Conservation (phyloP, 1,140 invertebrate genomes). For the Eumaeus atala region DNA sequence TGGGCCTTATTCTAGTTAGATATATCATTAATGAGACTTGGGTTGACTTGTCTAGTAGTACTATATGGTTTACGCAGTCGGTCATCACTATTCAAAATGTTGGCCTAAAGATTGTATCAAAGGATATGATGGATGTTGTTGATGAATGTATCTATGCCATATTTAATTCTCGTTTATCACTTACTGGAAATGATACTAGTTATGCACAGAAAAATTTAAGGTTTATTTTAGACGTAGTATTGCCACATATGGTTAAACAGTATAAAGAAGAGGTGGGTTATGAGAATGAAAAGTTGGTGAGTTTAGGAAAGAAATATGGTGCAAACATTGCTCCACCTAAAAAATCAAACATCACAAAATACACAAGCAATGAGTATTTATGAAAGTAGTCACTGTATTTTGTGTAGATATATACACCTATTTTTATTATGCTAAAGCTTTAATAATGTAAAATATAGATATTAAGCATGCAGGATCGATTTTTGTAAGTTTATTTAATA, state of each 20-base stretch:
- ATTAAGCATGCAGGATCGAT: constrained; percentile 65
- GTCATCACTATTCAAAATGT: constrained; percentile 66
- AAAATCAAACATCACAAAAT: constrained; percentile 71
- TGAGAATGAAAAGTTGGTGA: constrained; percentile 67
- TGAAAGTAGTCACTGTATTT: constrained; percentile 50
- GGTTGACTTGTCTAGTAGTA: constrained; percentile 72
- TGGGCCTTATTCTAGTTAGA: constrained; percentile 71
- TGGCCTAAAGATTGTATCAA: constrained; percentile 66
- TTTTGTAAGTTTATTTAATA: constrained; percentile 68
- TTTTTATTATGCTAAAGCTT: constrained; percentile 71
- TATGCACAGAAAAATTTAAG: constrained; percentile 71
- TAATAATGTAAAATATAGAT: constrained; percentile 69
- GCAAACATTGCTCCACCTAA: constrained; percentile 57
- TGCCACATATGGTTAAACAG: constrained; percentile 64
- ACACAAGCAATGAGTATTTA: constrained; percentile 73
- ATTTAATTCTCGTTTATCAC: constrained; percentile 62
- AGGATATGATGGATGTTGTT: constrained; percentile 69
- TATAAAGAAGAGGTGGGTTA: constrained; percentile 69
- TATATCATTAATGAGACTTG: constrained; percentile 72
- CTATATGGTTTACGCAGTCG: constrained; percentile 71
- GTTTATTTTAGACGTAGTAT: constrained; percentile 67
- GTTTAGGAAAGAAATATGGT: constrained; percentile 67
- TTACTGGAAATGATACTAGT: constrained; percentile 59
- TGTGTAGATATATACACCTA: constrained; percentile 42
- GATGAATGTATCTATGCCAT: constrained; percentile 68